A percentile compares a stretch with the other conserved stretches of the same genome.
These are phyloP conservation scores for Hippolais icterina DNA, from an alignment of 2,113 vertebrate genomes.

Conservation along the genomic window DNA sequence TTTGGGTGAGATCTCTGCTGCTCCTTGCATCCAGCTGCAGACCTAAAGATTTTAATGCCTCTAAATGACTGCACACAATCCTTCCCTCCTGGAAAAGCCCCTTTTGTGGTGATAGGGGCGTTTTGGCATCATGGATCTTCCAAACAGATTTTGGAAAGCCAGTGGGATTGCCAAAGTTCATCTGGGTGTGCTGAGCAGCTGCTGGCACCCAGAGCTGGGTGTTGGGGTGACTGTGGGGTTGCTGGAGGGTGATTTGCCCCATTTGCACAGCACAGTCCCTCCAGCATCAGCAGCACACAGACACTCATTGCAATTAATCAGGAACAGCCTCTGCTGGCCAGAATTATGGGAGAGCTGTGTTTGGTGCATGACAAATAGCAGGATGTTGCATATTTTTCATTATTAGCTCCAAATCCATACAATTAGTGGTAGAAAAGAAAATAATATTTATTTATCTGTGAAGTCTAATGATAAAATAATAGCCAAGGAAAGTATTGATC, in stretches of 20 bases:
- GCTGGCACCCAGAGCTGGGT: not conserved
- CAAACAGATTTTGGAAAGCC: not conserved
- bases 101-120: not conserved
- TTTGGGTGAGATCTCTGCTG: not conserved
- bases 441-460: not conserved
- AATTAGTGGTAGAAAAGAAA: not conserved
- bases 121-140: conserved; percentile 19
- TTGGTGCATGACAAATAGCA: conserved; percentile 1
- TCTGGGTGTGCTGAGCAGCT: conserved; percentile 38
- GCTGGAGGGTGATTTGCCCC: conserved; percentile 25
- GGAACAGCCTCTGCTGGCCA: conserved; percentile 5
- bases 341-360: not conserved
- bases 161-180: not conserved
- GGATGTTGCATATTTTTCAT: not conserved
- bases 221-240: conserved; percentile 17
- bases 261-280: not conserved
- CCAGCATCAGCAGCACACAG: not conserved
- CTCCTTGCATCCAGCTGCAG: not conserved
- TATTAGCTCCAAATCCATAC: not conserved
- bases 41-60: not conserved
- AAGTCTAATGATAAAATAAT: not conserved
- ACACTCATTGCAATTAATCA: rapidly evolving
- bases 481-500: not conserved
- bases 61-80: not conserved
- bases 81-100: not conserved